Base-by-base conservation (phyloP, 2,888 invertebrate species). In the Hemithea aestivaria region DNA sequence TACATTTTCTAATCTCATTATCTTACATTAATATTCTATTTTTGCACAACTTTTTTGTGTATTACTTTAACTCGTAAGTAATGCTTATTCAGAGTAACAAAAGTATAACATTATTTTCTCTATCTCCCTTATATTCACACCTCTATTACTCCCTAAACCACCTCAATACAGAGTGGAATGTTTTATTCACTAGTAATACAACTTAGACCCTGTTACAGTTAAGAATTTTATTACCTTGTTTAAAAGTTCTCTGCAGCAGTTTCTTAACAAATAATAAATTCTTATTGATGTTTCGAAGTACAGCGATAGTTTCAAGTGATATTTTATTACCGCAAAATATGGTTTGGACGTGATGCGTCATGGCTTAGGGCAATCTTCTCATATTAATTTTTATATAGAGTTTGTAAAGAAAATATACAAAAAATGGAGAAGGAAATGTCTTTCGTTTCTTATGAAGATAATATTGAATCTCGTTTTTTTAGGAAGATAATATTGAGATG, bases 221-320 rank as follows among this genome's bases (percentile, higher is more conserved):
- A 51, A 45, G 48, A 51, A 46, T 51, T 46, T 51, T 51, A 51
- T 48, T 51, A 46, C 51, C 42, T 46, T 45, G 48, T 48, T 48
- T 40, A 25, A 42, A 51, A 51, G 41, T 48, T 48, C 45, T 44
- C 42, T 44, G 28, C 29, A 25, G 37, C 40, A 45, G 44, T 48
- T 41, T 41, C 44, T 45, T 51, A 21, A 34, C 46, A 46, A 48
- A 48, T 51, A 48, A 48, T 51, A 45, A 46, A 48, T 46, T 46
- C 38, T 45, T 41, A 51, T 40, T 37, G 40, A 27, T 39, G 31
- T 31, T 44, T 22, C 32, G 7, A 25, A 42, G 35, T 27, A 45
- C 12, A 27, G 16, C 23, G 26, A 40, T 44, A 40, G 29, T 42
- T 48, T 35, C 32, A 39, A 31, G 32, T 43, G 38, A 20, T 31